Evolutionary conservation across 23 tunicate species (phyloP), one percentile per base, ranked within the genome.

Genomic region (Styela clava): DNA sequence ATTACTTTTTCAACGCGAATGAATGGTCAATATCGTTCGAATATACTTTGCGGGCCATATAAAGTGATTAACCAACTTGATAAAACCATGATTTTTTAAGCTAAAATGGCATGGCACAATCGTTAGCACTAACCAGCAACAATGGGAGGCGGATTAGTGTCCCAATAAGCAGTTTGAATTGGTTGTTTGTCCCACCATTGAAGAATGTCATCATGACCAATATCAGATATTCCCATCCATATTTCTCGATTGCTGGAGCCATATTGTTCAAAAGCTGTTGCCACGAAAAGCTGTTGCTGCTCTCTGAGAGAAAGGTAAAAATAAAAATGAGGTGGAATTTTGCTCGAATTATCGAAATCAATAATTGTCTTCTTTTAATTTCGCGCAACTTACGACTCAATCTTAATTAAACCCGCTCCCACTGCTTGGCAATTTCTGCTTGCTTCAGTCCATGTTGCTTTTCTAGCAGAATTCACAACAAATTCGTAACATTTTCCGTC

Each of bases 401-500:
- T 92, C 68, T 83, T 86, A 12, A 92, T 68, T 69, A 86, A 26
- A 63, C 88, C 88, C 21, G 90, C 98, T 2, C 98, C 98, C 9
- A 80, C 26, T 20, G 34, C 62, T 22, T 78, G 29, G 35, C 98
- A 94, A 0, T 90, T 52, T 29, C 79, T 64, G 24, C 85, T 88
- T 26, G 98, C 92, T 24, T 35, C 74, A 7, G 86, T 79, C 98
- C 98, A 94, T 16, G 94, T 84, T 44, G 76, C 64, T 18, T 63
- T 32, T 37, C 86, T 27, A 62, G 44, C 52, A 19, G 89, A 80
- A 71, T 88, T 94, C 68, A 88, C 62, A 20, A 88, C 92, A 37
- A 85, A 76, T 34, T 94, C 89, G 56, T 94, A 94, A 85, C 98
- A 94, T 63, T 94, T 94, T 36, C 94, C 86, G 2, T 35, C 79